Evolutionary conservation across 1,140 invertebrate species (phyloP).

Genomic region (Leguminivora glycinivorella): DNA sequence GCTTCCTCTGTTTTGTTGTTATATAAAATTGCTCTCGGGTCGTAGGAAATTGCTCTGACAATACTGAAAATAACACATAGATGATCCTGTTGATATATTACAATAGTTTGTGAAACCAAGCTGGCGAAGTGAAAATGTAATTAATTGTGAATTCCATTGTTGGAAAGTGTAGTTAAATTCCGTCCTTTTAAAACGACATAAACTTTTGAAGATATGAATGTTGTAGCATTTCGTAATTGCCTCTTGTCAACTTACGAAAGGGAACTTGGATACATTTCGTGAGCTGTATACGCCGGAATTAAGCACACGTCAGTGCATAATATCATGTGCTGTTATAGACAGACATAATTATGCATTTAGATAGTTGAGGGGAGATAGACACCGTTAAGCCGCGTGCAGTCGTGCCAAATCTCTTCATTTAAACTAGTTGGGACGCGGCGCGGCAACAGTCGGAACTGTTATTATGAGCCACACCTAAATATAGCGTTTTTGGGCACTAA

Average conservation of each 20-base stretch:
- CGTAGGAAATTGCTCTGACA: slow-evolving; percentile 19
- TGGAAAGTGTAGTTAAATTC: not conserved
- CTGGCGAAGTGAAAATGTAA: slow-evolving; percentile 4
- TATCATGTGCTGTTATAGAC: slow-evolving; percentile 4
- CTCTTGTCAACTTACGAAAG: slow-evolving; percentile 5
- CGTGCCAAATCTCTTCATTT: slow-evolving; percentile 77
- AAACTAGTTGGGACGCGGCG: slow-evolving; percentile 53
- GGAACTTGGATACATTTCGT: not conserved
- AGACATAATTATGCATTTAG: slow-evolving; percentile 29
- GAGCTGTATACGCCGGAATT: not conserved
- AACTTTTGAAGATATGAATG: not conserved
- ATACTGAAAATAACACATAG: slow-evolving; percentile 14
- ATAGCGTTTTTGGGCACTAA: not conserved
- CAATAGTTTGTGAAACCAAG: not conserved
- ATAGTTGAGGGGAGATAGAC: slow-evolving; percentile 45
- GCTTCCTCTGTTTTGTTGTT: slow-evolving; percentile 16
- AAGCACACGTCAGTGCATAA: slow-evolving; percentile 23
- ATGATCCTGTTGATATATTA: slow-evolving; percentile 17
- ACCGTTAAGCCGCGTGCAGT: slow-evolving; percentile 69
- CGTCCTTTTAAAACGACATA: not conserved
- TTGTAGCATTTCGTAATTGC: not conserved
- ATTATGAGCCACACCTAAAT: not conserved
- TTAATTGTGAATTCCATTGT: not conserved
- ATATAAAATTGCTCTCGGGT: slow-evolving; percentile 22
- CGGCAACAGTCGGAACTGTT: slow-evolving; percentile 30